phyloP scores from a whole-genome alignment of 1,140 invertebrate genomes.

The Heliconius hermathena region DNA sequence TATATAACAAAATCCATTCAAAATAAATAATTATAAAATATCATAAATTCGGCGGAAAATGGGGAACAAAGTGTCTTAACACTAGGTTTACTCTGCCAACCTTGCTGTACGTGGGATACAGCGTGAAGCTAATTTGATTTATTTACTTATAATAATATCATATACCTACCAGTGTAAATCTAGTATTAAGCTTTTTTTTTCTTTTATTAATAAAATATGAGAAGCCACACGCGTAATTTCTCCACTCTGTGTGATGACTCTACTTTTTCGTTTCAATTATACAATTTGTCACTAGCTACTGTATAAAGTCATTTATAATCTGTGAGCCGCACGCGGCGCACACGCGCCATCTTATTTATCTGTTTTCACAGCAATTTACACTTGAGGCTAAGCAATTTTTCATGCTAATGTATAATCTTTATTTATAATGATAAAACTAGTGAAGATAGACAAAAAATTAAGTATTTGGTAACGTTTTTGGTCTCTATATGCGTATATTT shows the following conservation, averaged over 20 bases:
- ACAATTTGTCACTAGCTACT: constrained; percentile 22
- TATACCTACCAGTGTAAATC: too few relatives aligned
- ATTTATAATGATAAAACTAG: neutral
- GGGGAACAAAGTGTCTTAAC: too few relatives aligned
- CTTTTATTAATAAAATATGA: neutral
- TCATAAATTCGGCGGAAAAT: too few relatives aligned
- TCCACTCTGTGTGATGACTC: neutral
- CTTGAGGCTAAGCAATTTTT: constrained; percentile 39
- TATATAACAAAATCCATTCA: too few relatives aligned
- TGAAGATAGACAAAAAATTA: neutral
- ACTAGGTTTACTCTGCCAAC: too few relatives aligned
- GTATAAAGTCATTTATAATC: constrained; percentile 32
- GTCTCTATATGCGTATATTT: neutral
- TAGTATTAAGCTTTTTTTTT: neutral
- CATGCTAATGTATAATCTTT: constrained; percentile 31
- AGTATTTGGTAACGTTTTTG: neutral
- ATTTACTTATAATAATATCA: too few relatives aligned
- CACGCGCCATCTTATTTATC: constrained; percentile 42
- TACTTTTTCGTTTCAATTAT: constrained; percentile 9
- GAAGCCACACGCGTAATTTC: neutral
- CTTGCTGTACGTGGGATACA: too few relatives aligned
- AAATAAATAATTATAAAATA: too few relatives aligned
- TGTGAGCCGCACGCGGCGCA: constrained; percentile 43
- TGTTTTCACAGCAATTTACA: constrained; percentile 54
- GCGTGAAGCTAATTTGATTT: too few relatives aligned